Conservation (phyloP, 2,797 vertebrate genomes). For the Cyclopterus lumpus region DNA sequence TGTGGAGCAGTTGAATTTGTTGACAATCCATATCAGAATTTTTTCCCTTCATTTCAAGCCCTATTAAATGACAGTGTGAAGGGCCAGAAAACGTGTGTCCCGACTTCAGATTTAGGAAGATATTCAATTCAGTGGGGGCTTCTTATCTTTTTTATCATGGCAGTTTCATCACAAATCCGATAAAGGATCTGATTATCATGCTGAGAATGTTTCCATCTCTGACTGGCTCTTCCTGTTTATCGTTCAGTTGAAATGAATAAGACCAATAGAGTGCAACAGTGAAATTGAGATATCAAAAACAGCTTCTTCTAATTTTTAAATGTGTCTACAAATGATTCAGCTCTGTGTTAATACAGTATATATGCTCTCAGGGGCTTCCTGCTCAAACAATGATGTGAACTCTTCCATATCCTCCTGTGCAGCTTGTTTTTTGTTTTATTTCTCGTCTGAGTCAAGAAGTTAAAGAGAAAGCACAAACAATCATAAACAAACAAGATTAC, state of each 20-base stretch:
- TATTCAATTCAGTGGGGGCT: conserved; percentile 19
- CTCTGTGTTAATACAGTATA: conserved; percentile 20
- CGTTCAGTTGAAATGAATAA: conserved; percentile 23
- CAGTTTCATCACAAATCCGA: conserved; percentile 16
- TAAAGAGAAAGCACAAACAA: background rate
- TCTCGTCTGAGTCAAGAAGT: background rate
- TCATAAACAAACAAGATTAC: conserved; percentile 15
- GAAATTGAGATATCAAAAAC: conserved; percentile 46
- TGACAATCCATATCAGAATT: conserved; percentile 16
- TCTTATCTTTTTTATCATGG: conserved; percentile 1
- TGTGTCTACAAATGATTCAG: conserved; percentile 29
- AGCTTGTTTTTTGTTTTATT: conserved; percentile 7
- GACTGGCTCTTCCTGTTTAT: conserved; percentile 17
- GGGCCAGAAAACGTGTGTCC: background rate
- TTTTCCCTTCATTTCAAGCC: conserved; percentile 8
- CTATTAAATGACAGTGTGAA: conserved; percentile 2
- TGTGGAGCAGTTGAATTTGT: conserved; percentile 7
- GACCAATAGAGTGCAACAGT: conserved; percentile 4
- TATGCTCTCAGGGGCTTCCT: conserved; percentile 27
- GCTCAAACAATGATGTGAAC: conserved; percentile 7
- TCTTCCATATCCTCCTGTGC: conserved; percentile 6
- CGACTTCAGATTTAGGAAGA: conserved; percentile 13
- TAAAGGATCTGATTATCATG: conserved; percentile 13
- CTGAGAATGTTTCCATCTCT: conserved; percentile 17
- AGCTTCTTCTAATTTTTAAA: conserved; percentile 29